Conservation (phyloP, 2,113 vertebrate species). For the Ginglymostoma cirratum region DNA sequence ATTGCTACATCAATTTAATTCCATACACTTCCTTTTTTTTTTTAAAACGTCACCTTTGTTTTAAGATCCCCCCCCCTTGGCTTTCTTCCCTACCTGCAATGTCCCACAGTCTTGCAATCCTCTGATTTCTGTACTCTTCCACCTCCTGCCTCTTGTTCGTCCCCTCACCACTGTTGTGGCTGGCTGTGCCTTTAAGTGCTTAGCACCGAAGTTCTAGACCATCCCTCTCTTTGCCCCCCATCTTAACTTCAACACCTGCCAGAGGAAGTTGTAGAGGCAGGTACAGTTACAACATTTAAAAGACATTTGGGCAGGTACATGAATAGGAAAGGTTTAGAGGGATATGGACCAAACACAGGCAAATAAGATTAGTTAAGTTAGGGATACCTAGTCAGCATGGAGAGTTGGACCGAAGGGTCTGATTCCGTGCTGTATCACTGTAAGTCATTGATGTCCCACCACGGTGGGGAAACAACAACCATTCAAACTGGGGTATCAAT, state of each 20-base stretch:
- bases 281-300: too few relatives aligned
- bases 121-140: neutral
- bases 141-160: neutral
- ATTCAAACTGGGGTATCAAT: too few relatives aligned
- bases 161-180: neutral
- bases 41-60: neutral
- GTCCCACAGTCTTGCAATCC: neutral
- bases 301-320: too few relatives aligned
- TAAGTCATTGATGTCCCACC: too few relatives aligned
- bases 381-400: too few relatives aligned
- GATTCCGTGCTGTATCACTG: too few relatives aligned
- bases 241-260: neutral
- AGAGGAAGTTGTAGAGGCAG: too few relatives aligned
- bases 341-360: too few relatives aligned
- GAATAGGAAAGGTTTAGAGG: too few relatives aligned
- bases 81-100: neutral
- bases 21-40: neutral
- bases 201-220: neutral
- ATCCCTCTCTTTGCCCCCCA: neutral
- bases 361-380: too few relatives aligned
- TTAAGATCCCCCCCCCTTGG: neutral
- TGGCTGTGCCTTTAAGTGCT: neutral
- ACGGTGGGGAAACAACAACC: too few relatives aligned
- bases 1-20: neutral
- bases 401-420: too few relatives aligned